Evolutionary conservation across 2,113 vertebrate species (phyloP).

Genomic region (Elanoides forficatus): DNA sequence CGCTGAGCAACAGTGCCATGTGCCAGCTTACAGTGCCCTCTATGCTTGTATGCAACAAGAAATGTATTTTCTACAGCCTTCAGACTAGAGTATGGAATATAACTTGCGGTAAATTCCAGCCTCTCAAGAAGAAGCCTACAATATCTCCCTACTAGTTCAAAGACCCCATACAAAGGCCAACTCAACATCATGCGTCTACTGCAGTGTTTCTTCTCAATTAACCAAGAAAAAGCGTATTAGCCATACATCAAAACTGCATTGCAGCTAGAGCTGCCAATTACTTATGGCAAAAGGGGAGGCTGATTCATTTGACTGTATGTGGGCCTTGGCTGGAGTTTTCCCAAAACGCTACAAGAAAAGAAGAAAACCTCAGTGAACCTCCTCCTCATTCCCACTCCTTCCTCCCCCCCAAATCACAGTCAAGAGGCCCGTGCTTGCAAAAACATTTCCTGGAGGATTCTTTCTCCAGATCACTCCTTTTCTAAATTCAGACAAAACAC

Average conservation of each 20-base stretch:
- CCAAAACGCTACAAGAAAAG: constrained; percentile 10
- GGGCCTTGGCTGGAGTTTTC: constrained; percentile 59
- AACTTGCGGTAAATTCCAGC: neutral
- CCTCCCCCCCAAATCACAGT: constrained; percentile 4
- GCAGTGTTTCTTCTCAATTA: constrained; percentile 38
- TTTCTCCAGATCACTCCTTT: constrained; percentile 14
- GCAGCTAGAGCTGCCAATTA: constrained; percentile 57
- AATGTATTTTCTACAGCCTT: neutral
- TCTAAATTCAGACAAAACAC: constrained; percentile 41
- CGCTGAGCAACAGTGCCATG: neutral
- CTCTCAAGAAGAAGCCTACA: neutral
- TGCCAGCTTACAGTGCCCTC: neutral
- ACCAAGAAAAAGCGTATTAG: neutral
- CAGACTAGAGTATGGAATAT: neutral
- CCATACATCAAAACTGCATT: constrained; percentile 53
- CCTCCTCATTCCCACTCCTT: constrained; percentile 48
- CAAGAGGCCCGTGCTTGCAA: neutral
- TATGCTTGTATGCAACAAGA: neutral
- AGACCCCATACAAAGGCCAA: neutral
- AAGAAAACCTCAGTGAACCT: constrained; percentile 37
- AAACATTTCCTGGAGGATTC: constrained; percentile 25
- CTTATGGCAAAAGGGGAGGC: constrained; percentile 19
- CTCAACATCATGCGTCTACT: neutral
- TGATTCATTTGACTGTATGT: constrained; percentile 49
- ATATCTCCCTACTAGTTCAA: neutral